phyloP scores from a whole-genome alignment of 1,140 invertebrate species.

The Pantala flavescens region DNA sequence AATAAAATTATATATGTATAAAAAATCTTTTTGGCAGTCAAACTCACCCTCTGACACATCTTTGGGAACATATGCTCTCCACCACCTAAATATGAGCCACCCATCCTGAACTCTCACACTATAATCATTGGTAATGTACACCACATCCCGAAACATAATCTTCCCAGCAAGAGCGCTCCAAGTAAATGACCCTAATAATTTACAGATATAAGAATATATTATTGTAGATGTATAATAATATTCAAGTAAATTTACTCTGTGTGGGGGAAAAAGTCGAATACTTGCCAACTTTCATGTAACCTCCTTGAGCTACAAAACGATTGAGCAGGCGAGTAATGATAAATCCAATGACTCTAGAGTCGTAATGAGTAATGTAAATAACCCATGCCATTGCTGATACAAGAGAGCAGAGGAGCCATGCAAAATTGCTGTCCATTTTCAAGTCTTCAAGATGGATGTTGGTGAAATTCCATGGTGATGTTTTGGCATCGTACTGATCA shows the following conservation, averaged over 20 bases:
- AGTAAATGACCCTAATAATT: constrained; percentile 76
- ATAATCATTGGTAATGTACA: constrained; percentile 91
- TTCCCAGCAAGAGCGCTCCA: constrained; percentile 92
- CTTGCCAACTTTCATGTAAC: constrained; percentile 84
- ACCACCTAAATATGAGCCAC: constrained; percentile 94
- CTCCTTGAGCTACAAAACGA: constrained; percentile 70
- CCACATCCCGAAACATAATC: constrained; percentile 95
- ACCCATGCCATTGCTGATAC: constrained; percentile 76
- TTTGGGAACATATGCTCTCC: constrained; percentile 88
- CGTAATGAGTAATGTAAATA: constrained; percentile 91
- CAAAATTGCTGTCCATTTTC: constrained; percentile 73
- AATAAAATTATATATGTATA: constrained; percentile 17
- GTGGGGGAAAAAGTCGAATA: constrained; percentile 21
- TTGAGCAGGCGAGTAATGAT: constrained; percentile 83
- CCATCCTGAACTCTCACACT: constrained; percentile 90
- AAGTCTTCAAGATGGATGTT: constrained; percentile 42
- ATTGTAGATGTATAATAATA: neutral
- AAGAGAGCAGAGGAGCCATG: constrained; percentile 68
- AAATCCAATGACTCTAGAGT: constrained; percentile 81
- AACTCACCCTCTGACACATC: constrained; percentile 79
- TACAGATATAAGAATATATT: neutral
- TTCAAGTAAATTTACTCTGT: neutral
- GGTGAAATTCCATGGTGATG: constrained; percentile 17
- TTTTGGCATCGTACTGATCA: neutral
- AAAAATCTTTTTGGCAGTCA: constrained; percentile 20